Percentiles rank a stretch among this genome's conserved stretches.
phyloP scores from a whole-genome alignment of 2,888 invertebrate species.

The Drosophila anceps region DNA sequence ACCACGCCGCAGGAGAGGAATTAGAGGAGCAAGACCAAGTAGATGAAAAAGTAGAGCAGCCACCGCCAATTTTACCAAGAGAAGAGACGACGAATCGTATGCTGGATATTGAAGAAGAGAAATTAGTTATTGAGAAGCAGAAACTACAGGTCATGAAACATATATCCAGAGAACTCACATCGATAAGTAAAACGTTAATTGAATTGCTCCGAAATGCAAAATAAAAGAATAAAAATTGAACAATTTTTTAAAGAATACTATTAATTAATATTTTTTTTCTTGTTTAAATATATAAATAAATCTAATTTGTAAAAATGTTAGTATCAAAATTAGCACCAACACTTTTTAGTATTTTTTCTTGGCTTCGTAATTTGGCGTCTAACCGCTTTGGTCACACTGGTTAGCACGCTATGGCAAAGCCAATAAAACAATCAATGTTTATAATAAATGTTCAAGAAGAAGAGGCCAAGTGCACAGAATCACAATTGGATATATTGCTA shows the following conservation, averaged over 20 bases:
- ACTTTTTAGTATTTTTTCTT: neutral
- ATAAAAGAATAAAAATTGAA: neutral
- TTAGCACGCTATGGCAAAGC: constrained; percentile 27
- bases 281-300: neutral
- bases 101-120: constrained; percentile 60
- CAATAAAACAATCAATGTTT: constrained; percentile 52
- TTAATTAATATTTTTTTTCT: neutral
- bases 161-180: constrained; percentile 41
- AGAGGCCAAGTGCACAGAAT: constrained; percentile 61
- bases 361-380: neutral
- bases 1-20: neutral
- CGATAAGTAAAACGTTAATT: constrained; percentile 40
- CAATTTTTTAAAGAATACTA: neutral
- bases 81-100: constrained; percentile 13
- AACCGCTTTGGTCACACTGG: constrained; percentile 20
- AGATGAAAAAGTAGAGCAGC: neutral
- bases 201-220: constrained; percentile 42
- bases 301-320: neutral
- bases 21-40: neutral
- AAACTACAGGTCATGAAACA: constrained; percentile 62
- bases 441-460: constrained; percentile 60
- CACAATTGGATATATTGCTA: constrained; percentile 64
- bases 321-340: neutral
- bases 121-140: constrained; percentile 53
- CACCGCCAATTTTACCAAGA: neutral